Evolutionary conservation across 2,113 vertebrate genomes (phyloP), one percentile per base, ranked within the genome.

Genomic region (Elgaria multicarinata): DNA sequence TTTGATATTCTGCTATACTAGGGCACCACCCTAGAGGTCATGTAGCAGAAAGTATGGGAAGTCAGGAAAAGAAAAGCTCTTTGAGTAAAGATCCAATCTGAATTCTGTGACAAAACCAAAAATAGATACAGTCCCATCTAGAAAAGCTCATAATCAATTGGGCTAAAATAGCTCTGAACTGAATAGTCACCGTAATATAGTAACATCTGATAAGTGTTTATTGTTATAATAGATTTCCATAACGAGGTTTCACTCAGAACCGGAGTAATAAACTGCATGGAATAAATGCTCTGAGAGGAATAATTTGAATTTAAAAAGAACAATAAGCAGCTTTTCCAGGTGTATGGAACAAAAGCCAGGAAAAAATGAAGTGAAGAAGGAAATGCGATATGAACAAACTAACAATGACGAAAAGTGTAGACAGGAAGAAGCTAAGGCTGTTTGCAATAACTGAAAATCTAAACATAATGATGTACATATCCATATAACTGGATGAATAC

Each of bases 381-480:
- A 16, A 67, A 53, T 26, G 33, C 6, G 20, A 79, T 22, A 36
- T 13, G 22, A 78, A 89, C 10, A 28, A 64, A 36, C 12, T 12
- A 78, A 89, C 10, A 28, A 64, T 33, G n/a, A 76, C 20, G 75
- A 85, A 87, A 92, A 91, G 91, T 75, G 67, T 20, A 75, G 77
- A 26, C 55, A 84, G 46, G 50, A 93, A 88, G 6, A 46, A 50
- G 76, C 14, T 85, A 42, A 92, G 80, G 85, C 2, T 89, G 64
- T 26, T 46, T 20, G 9, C 55, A 78, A 84, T 10, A 26, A 84
- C 72, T 69, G 88, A 83, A 94, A 90, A 75, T 18, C 6, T 46
- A 39, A 91, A 84, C 7, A 58, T 83, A 1, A 18, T 77, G 66
- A 28, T 74, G 33, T 20, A 67, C n/a, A 76, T n/a, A 66, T 50